Conservation (phyloP, 1,140 invertebrate species). For the Macrosteles quadrilineatus region DNA sequence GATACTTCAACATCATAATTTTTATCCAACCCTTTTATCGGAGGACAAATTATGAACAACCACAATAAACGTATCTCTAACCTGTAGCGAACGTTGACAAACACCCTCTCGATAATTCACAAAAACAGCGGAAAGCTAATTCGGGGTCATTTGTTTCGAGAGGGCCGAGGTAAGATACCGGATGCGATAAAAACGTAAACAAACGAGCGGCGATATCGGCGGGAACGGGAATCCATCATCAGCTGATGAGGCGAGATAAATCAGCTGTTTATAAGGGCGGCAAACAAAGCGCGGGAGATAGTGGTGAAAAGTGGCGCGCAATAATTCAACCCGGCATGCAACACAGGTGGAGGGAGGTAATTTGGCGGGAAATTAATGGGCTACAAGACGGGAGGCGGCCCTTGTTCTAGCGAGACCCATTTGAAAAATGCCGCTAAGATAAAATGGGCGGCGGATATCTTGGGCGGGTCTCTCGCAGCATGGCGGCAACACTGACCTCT, state of each 20-base stretch:
- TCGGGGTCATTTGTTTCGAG: constrained; percentile 11
- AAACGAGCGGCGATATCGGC: constrained; percentile 11
- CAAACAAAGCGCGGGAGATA: constrained; percentile 16
- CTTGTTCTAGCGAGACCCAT: constrained; percentile 6
- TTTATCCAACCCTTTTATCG: too few species aligned
- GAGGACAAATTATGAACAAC: too few species aligned
- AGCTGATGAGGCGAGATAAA: constrained; percentile 11
- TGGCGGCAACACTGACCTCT: background rate
- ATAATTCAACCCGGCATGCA: constrained; percentile 10
- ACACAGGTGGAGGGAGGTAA: background rate
- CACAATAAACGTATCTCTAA: too few species aligned
- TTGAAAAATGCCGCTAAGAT: constrained; percentile 11
- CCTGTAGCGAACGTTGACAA: too few species aligned
- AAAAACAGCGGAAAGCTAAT: constrained; percentile 2
- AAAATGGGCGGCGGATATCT: background rate
- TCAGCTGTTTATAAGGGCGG: background rate
- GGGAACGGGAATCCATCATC: constrained; percentile 3
- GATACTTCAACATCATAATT: too few species aligned
- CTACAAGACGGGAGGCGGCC: constrained; percentile 21
- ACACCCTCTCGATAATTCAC: background rate
- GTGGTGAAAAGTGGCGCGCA: constrained; percentile 15
- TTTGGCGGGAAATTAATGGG: constrained; percentile 23
- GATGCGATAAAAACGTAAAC: constrained; percentile 21
- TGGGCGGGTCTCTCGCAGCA: constrained; percentile 4
- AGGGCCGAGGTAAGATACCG: background rate